A percentile compares a stretch with the other conserved stretches of the same genome.
phyloP scores from a whole-genome alignment of 2,113 vertebrate genomes.

The Columba livia region DNA sequence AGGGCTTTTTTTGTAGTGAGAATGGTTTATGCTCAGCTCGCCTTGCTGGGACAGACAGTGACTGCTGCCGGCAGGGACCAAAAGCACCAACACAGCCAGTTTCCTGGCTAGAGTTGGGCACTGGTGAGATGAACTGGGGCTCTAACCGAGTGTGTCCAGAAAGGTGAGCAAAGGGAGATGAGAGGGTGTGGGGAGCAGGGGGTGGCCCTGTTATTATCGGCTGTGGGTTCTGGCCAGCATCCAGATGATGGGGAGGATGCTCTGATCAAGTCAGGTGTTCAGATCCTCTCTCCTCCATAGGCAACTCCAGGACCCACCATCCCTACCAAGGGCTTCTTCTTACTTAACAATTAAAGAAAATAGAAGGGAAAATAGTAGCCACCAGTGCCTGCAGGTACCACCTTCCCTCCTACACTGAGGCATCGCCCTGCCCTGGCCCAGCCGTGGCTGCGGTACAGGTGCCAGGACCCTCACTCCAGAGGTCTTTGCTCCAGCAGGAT shows the following conservation, averaged over 20 bases:
- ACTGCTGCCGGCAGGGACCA: rapidly evolving
- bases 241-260: background rate
- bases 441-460: background rate
- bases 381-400: background rate
- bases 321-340: background rate
- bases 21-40: background rate
- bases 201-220: background rate
- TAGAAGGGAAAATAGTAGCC: background rate
- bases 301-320: background rate
- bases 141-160: background rate
- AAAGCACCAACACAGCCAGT: too few relatives aligned
- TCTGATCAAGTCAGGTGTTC: background rate
- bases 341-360: background rate
- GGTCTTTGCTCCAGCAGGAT: rapidly evolving
- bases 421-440: too few relatives aligned
- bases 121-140: background rate
- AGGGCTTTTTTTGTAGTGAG: too few relatives aligned
- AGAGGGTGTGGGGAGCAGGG: background rate
- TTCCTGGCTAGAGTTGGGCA: too few relatives aligned
- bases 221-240: background rate
- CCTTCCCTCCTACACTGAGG: rapidly evolving
- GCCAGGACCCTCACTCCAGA: background rate
- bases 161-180: background rate
- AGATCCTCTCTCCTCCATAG: background rate
- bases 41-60: background rate